Evolutionary conservation across 2,888 invertebrate species (phyloP), one percentile per base, ranked within the genome.

Genomic region (Sesia apiformis): DNA sequence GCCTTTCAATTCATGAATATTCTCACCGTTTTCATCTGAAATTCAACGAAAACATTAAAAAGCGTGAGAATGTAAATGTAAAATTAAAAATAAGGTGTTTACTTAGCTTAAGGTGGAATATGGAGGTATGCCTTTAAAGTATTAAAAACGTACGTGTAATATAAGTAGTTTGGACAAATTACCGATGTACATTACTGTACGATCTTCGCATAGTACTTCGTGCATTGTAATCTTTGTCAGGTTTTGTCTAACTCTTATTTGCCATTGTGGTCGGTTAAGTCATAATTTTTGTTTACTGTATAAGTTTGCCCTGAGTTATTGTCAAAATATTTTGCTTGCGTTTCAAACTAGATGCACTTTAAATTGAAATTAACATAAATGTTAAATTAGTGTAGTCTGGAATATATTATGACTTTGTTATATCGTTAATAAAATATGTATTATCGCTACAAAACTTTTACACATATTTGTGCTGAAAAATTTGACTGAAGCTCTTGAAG

Each of bases 171-270:
- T 66, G 72, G 84, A 78, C 84, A 84, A 85, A 79, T 68, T 66
- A 71, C 73, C 79, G 73, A 67, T 85, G 88, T 84, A 87, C 88
- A 68, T 76, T 86, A 87, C 87, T 88, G 80, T 87, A 85, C 87
- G 88, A 66, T 72, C 60, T 65, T 76, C 86, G 87, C 84, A 87
- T 82, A 87, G 88, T 87, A 87, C 69, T 77, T 84, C 63, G 85
- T 87, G 85, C 87, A 85, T 85, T 81, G 81, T 80, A 70, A 64
- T 72, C 72, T 83, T 84, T 86, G 84, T 84, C 84, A 58, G 67
- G 67, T 65, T 69, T 62, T 51, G 4, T 75, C 63, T 74, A 65
- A 70, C 67, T 69, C 61, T 50, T 54, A 53, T 67, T 55, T 69
- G 74, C 69, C 72, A 70, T 70, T 70, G 67, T 56, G 60, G 61